phyloP scores from a whole-genome alignment of 2,797 vertebrate species.

The Poecilia gillii region DNA sequence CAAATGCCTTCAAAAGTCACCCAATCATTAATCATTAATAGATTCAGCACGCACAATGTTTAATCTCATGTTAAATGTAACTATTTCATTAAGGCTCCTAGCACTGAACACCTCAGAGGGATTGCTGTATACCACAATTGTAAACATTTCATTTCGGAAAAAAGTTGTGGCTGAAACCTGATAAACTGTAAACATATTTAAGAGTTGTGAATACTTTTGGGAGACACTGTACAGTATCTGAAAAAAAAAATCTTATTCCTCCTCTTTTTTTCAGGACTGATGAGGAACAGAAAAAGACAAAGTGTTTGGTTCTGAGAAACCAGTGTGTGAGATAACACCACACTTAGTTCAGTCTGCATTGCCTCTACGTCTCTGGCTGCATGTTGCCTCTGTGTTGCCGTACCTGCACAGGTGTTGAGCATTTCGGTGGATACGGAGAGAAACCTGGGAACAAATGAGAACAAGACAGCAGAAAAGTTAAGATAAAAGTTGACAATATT shows the following conservation, averaged over 20 bases:
- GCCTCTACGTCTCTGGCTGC: slow-evolving; percentile 23
- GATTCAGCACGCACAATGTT: no score
- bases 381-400: slow-evolving; percentile 24
- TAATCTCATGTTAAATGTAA: no score
- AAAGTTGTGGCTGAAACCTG: background rate
- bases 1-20: background rate
- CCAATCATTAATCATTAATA: background rate
- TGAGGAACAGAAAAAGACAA: background rate
- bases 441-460: slow-evolving; percentile 27
- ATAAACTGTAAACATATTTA: background rate
- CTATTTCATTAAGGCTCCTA: no score
- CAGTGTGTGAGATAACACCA: background rate
- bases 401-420: slow-evolving; percentile 11
- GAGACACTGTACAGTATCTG: background rate
- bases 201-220: background rate
- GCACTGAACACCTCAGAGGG: no score
- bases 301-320: background rate
- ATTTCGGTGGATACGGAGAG: slow-evolving; percentile 31
- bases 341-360: background rate
- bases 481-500: slow-evolving; percentile 14
- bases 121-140: background rate
- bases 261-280: background rate
- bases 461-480: slow-evolving; percentile 13
- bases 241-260: no score
- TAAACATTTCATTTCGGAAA: background rate